Conservation (phyloP, 1,140 invertebrate species). For the Protaetia brevitarsis region DNA sequence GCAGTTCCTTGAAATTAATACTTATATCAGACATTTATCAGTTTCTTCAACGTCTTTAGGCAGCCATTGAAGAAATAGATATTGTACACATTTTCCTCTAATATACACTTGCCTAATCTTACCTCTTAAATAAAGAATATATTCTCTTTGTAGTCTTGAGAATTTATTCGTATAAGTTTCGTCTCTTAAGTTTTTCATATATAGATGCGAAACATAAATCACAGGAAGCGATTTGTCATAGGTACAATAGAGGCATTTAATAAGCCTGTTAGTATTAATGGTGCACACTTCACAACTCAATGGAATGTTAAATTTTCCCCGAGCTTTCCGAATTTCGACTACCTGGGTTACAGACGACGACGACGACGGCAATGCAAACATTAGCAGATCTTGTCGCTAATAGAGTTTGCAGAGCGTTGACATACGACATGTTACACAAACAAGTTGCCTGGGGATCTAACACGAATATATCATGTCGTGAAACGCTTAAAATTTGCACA, state of each 20-base stretch:
- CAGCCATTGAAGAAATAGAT: too few species aligned
- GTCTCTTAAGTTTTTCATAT: neutral
- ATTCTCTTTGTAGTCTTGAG: neutral
- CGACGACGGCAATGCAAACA: conserved; percentile 32
- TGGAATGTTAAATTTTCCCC: conserved; percentile 16
- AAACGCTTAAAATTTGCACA: conserved; percentile 7
- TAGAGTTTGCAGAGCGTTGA: conserved; percentile 45
- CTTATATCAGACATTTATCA: too few species aligned
- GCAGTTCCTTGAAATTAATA: too few species aligned
- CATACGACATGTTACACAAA: conserved; percentile 45
- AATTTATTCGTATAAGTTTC: neutral
- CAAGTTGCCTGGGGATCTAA: conserved; percentile 30
- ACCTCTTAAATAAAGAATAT: too few species aligned
- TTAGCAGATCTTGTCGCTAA: conserved; percentile 44
- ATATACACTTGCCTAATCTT: too few species aligned
- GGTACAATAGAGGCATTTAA: neutral
- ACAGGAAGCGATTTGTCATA: conserved; percentile 9
- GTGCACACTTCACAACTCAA: conserved; percentile 4
- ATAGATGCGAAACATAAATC: conserved; percentile 2
- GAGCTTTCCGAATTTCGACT: conserved; percentile 16
- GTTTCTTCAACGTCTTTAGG: too few species aligned
- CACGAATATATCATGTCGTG: conserved; percentile 26
- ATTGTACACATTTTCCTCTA: too few species aligned
- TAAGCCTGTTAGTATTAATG: conserved; percentile 17
- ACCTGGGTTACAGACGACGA: neutral